These are phyloP conservation scores for Cariama cristata DNA, from an alignment of 2,113 vertebrate species.

Conservation along the genomic window DNA sequence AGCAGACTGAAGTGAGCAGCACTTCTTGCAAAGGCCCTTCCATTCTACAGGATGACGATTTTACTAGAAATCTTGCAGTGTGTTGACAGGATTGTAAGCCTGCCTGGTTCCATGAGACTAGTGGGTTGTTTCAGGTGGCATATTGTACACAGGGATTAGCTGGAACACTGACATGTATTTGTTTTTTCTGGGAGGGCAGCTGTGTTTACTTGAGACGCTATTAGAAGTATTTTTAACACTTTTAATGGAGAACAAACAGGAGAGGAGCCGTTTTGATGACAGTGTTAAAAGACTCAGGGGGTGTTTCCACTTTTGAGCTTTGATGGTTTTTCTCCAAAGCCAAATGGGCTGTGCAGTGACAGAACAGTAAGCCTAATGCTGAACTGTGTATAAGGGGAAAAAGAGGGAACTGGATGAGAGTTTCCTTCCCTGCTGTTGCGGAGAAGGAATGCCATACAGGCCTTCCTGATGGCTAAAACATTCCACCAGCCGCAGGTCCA, in stretches of 20 bases:
- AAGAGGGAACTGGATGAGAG: background rate
- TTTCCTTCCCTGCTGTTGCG: background rate
- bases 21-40: background rate
- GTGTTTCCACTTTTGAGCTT: background rate
- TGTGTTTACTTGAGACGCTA: background rate
- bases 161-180: background rate
- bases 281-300: background rate
- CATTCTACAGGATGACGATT: background rate
- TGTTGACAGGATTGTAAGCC: background rate
- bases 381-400: background rate
- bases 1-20: background rate
- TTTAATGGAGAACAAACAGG: background rate
- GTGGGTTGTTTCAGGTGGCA: background rate
- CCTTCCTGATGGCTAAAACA: background rate
- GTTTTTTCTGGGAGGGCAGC: background rate
- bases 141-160: accelerated
- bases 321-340: background rate
- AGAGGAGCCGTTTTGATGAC: background rate
- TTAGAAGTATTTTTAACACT: background rate
- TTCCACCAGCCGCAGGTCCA: background rate
- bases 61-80: background rate
- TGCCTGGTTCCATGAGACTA: background rate
- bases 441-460: background rate
- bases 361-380: background rate
- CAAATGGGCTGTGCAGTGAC: no score